Conservation (phyloP, 2,113 vertebrate genomes). For the Siniperca chuatsi region DNA sequence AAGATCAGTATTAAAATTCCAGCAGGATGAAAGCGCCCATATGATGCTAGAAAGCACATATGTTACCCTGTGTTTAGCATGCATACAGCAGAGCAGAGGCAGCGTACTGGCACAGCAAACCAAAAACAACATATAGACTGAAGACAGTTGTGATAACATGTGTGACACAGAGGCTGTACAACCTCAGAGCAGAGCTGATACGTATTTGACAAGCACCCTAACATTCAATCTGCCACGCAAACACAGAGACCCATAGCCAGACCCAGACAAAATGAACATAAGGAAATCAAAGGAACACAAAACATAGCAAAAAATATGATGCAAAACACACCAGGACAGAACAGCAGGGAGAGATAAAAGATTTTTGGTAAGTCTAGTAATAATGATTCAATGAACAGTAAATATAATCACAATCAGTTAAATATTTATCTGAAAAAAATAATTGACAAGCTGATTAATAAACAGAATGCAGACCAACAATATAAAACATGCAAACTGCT, state of each 20-base stretch:
- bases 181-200: constrained; percentile 41
- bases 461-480: constrained; percentile 25
- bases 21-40: constrained; percentile 21
- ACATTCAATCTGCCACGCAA: constrained; percentile 30
- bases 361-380: constrained; percentile 10
- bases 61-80: constrained; percentile 66
- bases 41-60: constrained; percentile 29
- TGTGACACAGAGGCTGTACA: constrained; percentile 39
- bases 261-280: constrained; percentile 30
- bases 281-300: background rate
- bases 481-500: constrained; percentile 55
- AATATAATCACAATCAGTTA: constrained; percentile 23
- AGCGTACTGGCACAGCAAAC: constrained; percentile 67
- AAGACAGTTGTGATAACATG: constrained; percentile 36
- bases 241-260: constrained; percentile 27
- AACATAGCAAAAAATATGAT: background rate
- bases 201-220: constrained; percentile 32
- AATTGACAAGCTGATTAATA: constrained; percentile 36
- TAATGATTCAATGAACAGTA: constrained; percentile 7
- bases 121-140: constrained; percentile 74
- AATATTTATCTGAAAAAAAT: constrained; percentile 12
- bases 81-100: constrained; percentile 71
- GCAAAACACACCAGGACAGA: constrained; percentile 49
- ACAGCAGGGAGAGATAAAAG: constrained; percentile 33
- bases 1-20: constrained; percentile 45